phyloP scores from a whole-genome alignment of 2,797 vertebrate genomes.

The Emys orbicularis region DNA sequence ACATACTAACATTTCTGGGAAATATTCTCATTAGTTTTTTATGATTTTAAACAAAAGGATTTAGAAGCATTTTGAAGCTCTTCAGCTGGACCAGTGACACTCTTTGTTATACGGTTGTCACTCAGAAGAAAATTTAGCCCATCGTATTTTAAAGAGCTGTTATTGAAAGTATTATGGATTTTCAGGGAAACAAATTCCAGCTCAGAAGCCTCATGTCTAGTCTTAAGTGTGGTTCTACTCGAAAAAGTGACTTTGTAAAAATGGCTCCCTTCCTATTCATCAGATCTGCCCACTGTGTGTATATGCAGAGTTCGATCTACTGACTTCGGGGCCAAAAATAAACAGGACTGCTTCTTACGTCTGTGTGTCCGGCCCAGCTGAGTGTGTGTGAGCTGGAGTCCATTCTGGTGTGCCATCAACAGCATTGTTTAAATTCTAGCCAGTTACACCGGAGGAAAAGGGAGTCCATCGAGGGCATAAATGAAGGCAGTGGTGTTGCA shows the following conservation, averaged over 20 bases:
- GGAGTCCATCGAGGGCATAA: not conserved
- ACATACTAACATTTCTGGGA: conserved; percentile 5
- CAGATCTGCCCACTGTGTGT: not conserved
- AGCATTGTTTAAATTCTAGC: not conserved
- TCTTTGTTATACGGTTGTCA: not conserved
- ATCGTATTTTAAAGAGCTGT: not conserved
- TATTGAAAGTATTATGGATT: not conserved
- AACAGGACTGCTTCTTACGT: not conserved
- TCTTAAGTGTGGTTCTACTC: not conserved
- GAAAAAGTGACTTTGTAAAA: not conserved
- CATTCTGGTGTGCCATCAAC: not conserved
- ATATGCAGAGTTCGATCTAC: not conserved
- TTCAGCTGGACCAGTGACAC: not conserved
- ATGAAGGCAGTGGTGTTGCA: not conserved
- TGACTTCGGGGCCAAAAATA: not conserved
- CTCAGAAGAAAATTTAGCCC: conserved; percentile 4
- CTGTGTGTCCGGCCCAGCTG: not conserved
- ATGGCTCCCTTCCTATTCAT: not conserved
- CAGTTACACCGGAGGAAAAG: not conserved
- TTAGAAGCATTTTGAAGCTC: not conserved
- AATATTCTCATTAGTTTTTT: not conserved
- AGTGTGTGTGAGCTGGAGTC: not conserved
- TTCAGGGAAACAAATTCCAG: not conserved
- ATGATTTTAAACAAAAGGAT: not conserved
- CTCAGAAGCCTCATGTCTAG: conserved; percentile 14